Base-by-base conservation (phyloP, 2,888 invertebrate genomes). In the Xanthostigma xanthostigma region DNA sequence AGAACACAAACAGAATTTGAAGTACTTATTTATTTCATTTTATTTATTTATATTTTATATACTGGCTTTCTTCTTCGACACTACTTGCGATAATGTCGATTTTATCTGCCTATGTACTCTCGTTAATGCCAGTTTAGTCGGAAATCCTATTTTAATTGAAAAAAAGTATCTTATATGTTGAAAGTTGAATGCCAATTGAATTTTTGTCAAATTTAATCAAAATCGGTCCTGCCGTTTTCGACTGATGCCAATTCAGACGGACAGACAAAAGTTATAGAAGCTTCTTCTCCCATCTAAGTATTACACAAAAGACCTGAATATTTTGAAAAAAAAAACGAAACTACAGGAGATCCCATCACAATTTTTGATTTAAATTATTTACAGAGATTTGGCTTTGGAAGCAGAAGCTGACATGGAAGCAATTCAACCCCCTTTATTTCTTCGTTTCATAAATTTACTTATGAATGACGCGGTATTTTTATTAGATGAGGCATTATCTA, bases 381-480 rank as follows among this genome's bases (percentile, higher is more conserved):
- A 8, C 61, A 84, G 92, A 53, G 65, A 69, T 33, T 68, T 95
- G 54, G 90, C 93, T 0, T 66, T 67, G 50, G 81, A 84, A 57
- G 94, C 95, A 0, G 87, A 92, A 64, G 65, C 70, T 9, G 87
- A 88, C 60, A 93, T 96, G 78, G 92, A 94, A 61, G 88, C 86
- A 1, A 84, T 88, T 2, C 81, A 84, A 53, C 90, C 94, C 6
- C 96, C 95, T 1, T 65, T 95, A 51, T 97, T 96, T 68, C 72
- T 97, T 42, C 79, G 94, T 44, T 98, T 98, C 63, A 82, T 96
- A 37, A 98, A 98, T 71, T 75, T 98, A 53, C 72, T 98, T 12
- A 94, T 97, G 65, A 98, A 98, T 63, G 97, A 98, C 71, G 94
- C 95, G 48, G 94, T 95, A 36, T 97, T 89, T 64, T 71, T 98